Evolutionary conservation across 2,113 vertebrate species (phyloP), one percentile per base, ranked within the genome.

Genomic region (Ariopsis seemanni): DNA sequence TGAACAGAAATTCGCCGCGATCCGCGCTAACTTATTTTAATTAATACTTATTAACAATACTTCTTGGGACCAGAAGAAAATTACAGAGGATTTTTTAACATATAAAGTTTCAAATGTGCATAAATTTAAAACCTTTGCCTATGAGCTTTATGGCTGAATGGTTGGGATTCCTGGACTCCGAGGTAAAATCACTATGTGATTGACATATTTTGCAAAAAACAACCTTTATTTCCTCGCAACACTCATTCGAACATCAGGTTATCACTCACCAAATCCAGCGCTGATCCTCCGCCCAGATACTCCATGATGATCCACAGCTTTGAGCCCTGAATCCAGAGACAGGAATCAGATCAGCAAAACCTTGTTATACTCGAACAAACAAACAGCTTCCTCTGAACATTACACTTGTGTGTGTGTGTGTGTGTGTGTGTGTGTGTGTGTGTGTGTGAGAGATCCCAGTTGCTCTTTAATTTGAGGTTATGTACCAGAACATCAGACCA

Each of bases 271-370:
- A 99, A 93, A 93, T 99, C 97, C 91, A 98, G 94, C 0, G 97
- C 98, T 12, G 97, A 99, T 90, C 98, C 98, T 42, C 97, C 97
- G 52, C 97, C 98, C 42, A 42, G 42, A 42, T 42, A 42, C 42
- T 42, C 42, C 42, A 42, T 42, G 90, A 99, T 98, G 93, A 99
- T 99, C 97, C 98, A 99, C 93, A 99, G 93, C 93, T 99, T 98
- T 85, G 98, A 96, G 92, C 97, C 97, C 98, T 99, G 86, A 78
- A 81, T 34, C 84, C 10, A 84, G 57, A 86, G 63, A 89, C 72
- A 85, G 55, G 82, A 80, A 80, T 58, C 7, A 58, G 27, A 57
- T 5, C 1, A 80, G 15, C 15, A 20, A 58, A 42, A 72, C 65
- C n/a, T 69, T 5, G 5, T 5, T 67, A 72, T 17, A 42, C 14